Conservation (phyloP, 1,140 invertebrate species). For the Trichomalopsis sarcophagae region DNA sequence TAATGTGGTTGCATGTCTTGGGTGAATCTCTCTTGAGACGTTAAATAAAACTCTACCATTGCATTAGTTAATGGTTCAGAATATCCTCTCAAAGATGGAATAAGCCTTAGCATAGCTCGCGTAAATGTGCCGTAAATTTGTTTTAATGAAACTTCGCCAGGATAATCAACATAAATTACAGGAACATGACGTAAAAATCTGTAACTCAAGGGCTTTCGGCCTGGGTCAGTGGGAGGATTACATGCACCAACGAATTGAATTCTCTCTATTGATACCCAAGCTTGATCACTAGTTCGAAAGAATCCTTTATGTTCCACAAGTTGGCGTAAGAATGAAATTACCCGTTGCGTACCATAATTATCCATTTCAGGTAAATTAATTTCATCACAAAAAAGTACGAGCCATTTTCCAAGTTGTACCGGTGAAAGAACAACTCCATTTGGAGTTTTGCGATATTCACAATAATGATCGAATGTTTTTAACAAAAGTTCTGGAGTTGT, state of each 20-base stretch:
- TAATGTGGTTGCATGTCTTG: slow-evolving; percentile 99
- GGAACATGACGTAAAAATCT: slow-evolving; percentile 96
- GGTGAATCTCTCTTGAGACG: slow-evolving; percentile 98
- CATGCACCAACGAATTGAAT: slow-evolving; percentile 99
- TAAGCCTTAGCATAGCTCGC: slow-evolving; percentile 93
- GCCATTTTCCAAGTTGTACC: slow-evolving; percentile 97
- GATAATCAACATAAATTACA: slow-evolving; percentile 99
- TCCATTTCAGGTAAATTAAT: slow-evolving; percentile 99
- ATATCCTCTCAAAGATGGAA: slow-evolving; percentile 92
- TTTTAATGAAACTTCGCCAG: slow-evolving; percentile 96
- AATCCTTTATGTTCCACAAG: slow-evolving; percentile 96
- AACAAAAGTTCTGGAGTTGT: slow-evolving; percentile 98
- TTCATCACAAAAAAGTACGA: slow-evolving; percentile 99
- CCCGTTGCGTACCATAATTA: slow-evolving; percentile 97
- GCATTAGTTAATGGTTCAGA: slow-evolving; percentile 98
- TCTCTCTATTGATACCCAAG: slow-evolving; percentile 96
- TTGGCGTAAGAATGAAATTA: slow-evolving; percentile 98
- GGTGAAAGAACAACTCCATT: slow-evolving; percentile 97
- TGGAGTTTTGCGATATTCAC: slow-evolving; percentile 98
- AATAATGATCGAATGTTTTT: slow-evolving; percentile 99
- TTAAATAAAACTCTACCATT: slow-evolving; percentile 99
- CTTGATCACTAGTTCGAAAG: slow-evolving; percentile 94
- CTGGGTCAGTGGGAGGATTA: slow-evolving; percentile 99
- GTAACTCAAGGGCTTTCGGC: slow-evolving; percentile 97
- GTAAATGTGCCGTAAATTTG: slow-evolving; percentile 99